Conservation (phyloP, 2,797 vertebrate species). For the Carcharodon carcharias region DNA sequence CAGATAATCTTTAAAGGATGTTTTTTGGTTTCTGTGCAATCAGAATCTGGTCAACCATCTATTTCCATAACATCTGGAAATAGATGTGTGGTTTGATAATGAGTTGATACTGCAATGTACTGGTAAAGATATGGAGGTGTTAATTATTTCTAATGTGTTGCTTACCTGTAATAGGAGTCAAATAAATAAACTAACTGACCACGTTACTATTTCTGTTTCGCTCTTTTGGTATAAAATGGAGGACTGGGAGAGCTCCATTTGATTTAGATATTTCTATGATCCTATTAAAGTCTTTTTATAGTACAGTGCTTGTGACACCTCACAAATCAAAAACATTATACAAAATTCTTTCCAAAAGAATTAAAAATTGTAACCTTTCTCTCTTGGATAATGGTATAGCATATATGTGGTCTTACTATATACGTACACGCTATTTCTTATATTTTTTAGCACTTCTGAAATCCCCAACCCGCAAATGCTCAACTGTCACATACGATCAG, state of each 20-base stretch:
- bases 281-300: not conserved
- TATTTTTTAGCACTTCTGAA: slow-evolving; percentile 69
- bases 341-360: not conserved
- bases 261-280: not conserved
- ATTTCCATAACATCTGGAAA: not conserved
- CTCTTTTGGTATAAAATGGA: slow-evolving; percentile 9
- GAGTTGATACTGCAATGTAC: not conserved
- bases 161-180: not conserved
- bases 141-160: not conserved
- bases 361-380: not conserved
- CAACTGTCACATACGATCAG: slow-evolving; percentile 85
- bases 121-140: not conserved
- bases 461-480: slow-evolving; percentile 74
- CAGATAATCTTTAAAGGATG: not conserved
- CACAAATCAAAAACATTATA: not conserved
- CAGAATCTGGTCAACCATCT: not conserved
- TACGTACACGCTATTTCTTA: slow-evolving; percentile 44
- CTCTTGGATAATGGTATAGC: not conserved
- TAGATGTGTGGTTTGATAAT: not conserved
- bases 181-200: not conserved
- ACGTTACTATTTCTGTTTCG: not conserved
- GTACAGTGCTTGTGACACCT: not conserved
- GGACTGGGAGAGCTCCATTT: not conserved
- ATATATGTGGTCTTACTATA: not conserved
- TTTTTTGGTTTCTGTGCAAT: not conserved